Base-by-base conservation (phyloP, 2,797 vertebrate species). In the Cossypha niveicapilla region DNA sequence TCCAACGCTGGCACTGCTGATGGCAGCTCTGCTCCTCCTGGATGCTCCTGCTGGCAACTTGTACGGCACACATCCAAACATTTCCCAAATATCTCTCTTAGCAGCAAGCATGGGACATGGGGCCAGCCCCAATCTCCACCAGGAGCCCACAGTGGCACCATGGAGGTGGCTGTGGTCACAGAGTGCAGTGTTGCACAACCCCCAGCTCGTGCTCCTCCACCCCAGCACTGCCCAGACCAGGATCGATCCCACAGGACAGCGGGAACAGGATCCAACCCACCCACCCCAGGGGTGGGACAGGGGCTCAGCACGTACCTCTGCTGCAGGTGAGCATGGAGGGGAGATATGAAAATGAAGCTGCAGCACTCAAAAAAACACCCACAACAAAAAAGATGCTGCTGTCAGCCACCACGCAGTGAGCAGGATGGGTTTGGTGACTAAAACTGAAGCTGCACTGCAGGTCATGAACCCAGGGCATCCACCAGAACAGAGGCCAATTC, bases 51-150 rank as follows among this genome's bases (percentile, higher is more conserved):
- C 30, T 47, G 35, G 35, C 58, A 34, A 1, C n/a, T 73, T 5
- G 1, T 6, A 13, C 3, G 0, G 19, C 2, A 9, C 0, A 0
- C 44, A 56, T 9, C 48, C 14, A 34, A 70, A 39, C 28, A 3
- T 5, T 39, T 35, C 41, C 66, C 27, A 19, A 25, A 25, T 42
- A 57, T 4, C 13, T 51, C 65, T 34, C 37, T 18, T 0, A 3
- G 76, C 65, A 51, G 45, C 1, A 10, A 28, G 24, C 34, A 48
- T 4, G 7, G 24, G 4, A 25, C 32, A 16, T 1, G 1, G 66
- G 9, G 44, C 23, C 8, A 27, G 77, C 34, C 25, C 30, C 4
- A 4, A 0, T 11, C 66, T 17, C 61, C 4, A 28, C 32, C 4
- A 4, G 65, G 1, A 57, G 61, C 57, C 48, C 57, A 6, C 3